Conservation (phyloP, 2,888 invertebrate genomes). For the Coremacera marginata region DNA sequence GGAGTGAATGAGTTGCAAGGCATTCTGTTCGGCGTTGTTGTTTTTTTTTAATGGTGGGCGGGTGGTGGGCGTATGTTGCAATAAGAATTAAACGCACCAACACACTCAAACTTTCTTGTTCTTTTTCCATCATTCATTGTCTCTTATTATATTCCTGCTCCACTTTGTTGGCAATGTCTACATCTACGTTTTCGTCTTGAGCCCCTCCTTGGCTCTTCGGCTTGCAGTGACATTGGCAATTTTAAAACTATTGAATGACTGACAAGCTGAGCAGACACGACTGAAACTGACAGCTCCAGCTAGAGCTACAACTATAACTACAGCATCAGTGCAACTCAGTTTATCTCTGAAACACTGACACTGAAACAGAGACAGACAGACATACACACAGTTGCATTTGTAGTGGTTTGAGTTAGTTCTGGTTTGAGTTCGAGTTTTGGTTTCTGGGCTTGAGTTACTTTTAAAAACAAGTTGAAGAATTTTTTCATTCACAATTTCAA, state of each 20-base stretch:
- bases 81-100: constrained; percentile 20
- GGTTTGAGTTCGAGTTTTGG: background rate
- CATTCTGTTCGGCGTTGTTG: no score
- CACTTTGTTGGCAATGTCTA: background rate
- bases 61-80: constrained; percentile 13
- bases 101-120: constrained; percentile 14
- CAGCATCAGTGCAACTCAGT: background rate
- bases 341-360: background rate
- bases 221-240: constrained; percentile 66
- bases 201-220: constrained; percentile 35
- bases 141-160: constrained; percentile 27
- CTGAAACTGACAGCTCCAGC: constrained; percentile 61
- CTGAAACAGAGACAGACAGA: constrained; percentile 3
- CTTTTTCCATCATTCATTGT: constrained; percentile 30
- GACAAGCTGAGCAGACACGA: constrained; percentile 66
- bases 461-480: background rate
- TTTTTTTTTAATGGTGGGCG: background rate
- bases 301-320: constrained; percentile 9
- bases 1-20: background rate
- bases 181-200: constrained; percentile 32
- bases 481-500: background rate
- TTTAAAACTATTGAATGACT: constrained; percentile 66
- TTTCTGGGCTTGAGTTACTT: background rate
- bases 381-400: constrained; percentile 35
- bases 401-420: constrained; percentile 42